Conservation (phyloP, 2,888 invertebrate species). For the Corythucha ciliata region DNA sequence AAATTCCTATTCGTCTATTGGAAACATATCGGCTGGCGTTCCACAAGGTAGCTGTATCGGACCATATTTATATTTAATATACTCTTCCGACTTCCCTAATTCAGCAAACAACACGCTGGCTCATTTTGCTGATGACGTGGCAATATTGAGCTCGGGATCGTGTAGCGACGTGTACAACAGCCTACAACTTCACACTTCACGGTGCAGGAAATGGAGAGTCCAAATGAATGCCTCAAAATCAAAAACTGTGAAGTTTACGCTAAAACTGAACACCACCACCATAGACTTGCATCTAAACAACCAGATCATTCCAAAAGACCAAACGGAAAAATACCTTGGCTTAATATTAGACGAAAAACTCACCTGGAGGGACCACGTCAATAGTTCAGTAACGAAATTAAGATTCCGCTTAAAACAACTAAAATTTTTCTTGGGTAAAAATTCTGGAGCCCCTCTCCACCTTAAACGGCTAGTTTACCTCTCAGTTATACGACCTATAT, state of each 20-base stretch:
- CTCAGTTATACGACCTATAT: neutral
- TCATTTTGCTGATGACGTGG: constrained; percentile 11
- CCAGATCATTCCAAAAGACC: no score
- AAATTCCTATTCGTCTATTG: neutral
- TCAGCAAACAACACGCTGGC: neutral
- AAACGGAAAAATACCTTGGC: constrained; percentile 2
- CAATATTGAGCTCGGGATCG: neutral
- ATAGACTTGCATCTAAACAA: no score
- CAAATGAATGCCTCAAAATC: constrained; percentile 6
- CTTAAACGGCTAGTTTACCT: neutral
- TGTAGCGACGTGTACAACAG: neutral
- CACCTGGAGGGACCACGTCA: neutral
- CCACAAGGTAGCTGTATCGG: constrained; percentile 20
- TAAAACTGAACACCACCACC: constrained; percentile 3
- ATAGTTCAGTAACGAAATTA: neutral
- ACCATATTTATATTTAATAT: constrained; percentile 10
- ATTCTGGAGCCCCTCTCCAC: neutral
- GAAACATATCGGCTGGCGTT: constrained; percentile 12
- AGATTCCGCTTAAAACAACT: neutral
- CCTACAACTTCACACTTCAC: neutral
- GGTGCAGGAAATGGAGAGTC: constrained; percentile 7
- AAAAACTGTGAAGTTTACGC: neutral
- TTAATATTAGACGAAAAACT: neutral
- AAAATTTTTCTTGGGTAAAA: neutral
- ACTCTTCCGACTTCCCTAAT: constrained; percentile 7